A percentile compares a stretch with the other conserved stretches of the same genome.
These are phyloP conservation scores for Exocentrus adspersus DNA, from an alignment of 2,888 invertebrate species.

Conservation along the genomic window DNA sequence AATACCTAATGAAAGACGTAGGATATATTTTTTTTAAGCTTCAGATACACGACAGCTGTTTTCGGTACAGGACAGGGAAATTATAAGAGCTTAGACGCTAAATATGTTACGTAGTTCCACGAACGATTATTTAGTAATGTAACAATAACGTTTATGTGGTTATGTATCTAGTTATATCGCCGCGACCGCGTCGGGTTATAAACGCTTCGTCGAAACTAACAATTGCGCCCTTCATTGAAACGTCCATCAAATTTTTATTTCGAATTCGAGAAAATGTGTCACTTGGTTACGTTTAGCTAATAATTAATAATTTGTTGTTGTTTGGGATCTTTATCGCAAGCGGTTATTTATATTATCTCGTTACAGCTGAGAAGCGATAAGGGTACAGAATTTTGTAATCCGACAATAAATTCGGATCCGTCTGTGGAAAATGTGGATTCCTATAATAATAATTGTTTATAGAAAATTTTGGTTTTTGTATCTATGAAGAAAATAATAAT, in stretches of 20 bases:
- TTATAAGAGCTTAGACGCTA: conserved; percentile 20
- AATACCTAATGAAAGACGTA: conserved; percentile 60
- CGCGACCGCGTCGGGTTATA: too few relatives aligned
- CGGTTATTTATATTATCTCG: background rate
- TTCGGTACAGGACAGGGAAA: conserved; percentile 25
- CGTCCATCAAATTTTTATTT: background rate
- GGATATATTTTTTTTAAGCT: conserved; percentile 45
- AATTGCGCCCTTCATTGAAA: background rate
- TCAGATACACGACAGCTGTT: conserved; percentile 30
- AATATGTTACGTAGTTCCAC: conserved; percentile 13
- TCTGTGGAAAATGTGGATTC: too few relatives aligned
- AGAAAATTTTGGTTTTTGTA: too few relatives aligned
- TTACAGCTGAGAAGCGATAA: too few relatives aligned
- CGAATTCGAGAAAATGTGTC: background rate
- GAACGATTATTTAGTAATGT: conserved; percentile 11
- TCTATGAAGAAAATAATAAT: too few relatives aligned
- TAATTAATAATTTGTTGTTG: background rate
- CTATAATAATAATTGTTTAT: too few relatives aligned
- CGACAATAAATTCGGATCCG: too few relatives aligned
- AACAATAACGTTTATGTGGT: too few relatives aligned
- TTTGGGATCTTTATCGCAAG: background rate
- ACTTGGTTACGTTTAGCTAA: background rate
- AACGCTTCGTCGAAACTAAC: too few relatives aligned
- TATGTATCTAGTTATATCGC: too few relatives aligned
- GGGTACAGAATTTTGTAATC: too few relatives aligned